Evolutionary conservation across 2,797 vertebrate species (phyloP), one percentile per base, ranked within the genome.

Genomic region (Aplochiton taeniatus): DNA sequence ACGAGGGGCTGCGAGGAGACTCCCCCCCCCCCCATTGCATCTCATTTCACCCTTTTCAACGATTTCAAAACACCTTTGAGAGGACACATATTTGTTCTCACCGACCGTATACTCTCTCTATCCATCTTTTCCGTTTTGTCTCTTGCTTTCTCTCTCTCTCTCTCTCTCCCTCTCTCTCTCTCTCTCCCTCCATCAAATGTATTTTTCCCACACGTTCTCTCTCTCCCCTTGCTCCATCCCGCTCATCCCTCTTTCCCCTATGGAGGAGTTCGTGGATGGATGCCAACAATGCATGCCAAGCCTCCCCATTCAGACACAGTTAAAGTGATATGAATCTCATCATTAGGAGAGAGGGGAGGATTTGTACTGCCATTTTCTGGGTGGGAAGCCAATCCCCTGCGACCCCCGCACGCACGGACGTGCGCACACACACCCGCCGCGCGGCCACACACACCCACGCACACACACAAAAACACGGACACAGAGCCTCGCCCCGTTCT

Each of bases 31-130:
- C 80, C 61, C 59, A 65, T 70, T 75, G 78, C 77, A 84, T 90
- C 87, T 90, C 83, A 88, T 87, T 88, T 88, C 79, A 78, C 72
- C 79, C 80, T 75, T 76, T 76, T 86, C 77, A 87, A 86, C 81
- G 74, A 76, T 45, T 31, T 31, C 68, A 87, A 71, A 73, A 83
- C 79, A 77, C 74, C 76, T 86, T 72, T 59, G 56, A 86, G 76
- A 81, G 80, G 84, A 79, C 58, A 58, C 69, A 47, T 66, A 19
- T 48, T 17, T 11, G 17, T 5, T 53, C 4, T 19, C 7, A 17
- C 51, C 18, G 9, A 17, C 51, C 18, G 4, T 53, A 16, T 18
- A 10, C 18, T 41, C 17, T 76, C 65, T 60, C 19, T 44, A 31
- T 49, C 13, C 11, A 13, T 20, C 46, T 14, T 11, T 44, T n/a